phyloP scores from a whole-genome alignment of 2,888 invertebrate genomes.

The Microplitis manilae region DNA sequence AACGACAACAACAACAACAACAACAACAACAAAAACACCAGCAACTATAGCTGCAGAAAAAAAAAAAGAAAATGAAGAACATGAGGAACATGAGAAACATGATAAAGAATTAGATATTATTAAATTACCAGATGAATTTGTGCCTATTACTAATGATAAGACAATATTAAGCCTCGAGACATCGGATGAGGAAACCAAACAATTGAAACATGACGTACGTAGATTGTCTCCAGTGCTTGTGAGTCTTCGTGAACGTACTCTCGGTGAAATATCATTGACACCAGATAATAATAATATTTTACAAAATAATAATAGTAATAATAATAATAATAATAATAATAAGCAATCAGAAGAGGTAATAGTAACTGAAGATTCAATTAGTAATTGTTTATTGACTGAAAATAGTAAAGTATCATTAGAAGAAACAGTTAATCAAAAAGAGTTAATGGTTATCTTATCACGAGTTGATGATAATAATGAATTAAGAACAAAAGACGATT shows the following conservation, averaged over 20 bases:
- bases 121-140: constrained; percentile 53
- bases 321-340: constrained; percentile 5
- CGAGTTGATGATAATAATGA: constrained; percentile 51
- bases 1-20: not conserved
- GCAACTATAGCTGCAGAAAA: not conserved
- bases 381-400: constrained; percentile 13
- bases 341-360: not conserved
- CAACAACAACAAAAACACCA: not conserved
- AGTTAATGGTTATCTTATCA: constrained; percentile 57
- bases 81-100: not conserved
- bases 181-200: constrained; percentile 65
- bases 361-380: not conserved
- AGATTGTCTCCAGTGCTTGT: constrained; percentile 67
- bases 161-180: constrained; percentile 66
- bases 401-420: not conserved
- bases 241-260: constrained; percentile 65
- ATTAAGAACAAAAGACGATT: not conserved
- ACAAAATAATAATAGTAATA: constrained; percentile 19
- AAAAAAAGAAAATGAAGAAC: not conserved
- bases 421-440: constrained; percentile 28
- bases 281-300: constrained; percentile 47
- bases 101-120: not conserved
- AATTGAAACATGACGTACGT: constrained; percentile 64
- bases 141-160: constrained; percentile 61
- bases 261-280: constrained; percentile 67